Percentiles rank a stretch among this genome's conserved stretches.
Evolutionary conservation across 2,113 vertebrate species (phyloP).

Genomic region (Vidua macroura): DNA sequence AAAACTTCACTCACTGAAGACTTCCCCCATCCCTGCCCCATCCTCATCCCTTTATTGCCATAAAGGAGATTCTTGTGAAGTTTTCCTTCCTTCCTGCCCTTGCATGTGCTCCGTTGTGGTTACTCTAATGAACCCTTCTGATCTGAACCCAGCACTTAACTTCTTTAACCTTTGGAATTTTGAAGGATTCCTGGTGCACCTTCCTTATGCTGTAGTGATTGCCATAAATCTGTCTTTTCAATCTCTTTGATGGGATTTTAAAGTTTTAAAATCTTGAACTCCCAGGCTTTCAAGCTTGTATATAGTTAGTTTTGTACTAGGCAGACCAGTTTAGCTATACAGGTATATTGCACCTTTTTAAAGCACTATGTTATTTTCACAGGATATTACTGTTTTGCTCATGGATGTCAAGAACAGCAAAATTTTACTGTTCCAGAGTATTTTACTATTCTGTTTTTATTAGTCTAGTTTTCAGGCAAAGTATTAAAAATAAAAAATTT

Average conservation of each 20-base stretch:
- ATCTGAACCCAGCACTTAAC: constrained; percentile 80
- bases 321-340: constrained; percentile 74
- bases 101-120: constrained; percentile 75
- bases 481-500: constrained; percentile 59
- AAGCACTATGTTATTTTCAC: constrained; percentile 80
- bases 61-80: constrained; percentile 71
- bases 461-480: constrained; percentile 80
- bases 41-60: constrained; percentile 45
- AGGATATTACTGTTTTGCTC: constrained; percentile 80
- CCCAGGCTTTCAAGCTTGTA: constrained; percentile 75
- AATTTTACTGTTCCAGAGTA: constrained; percentile 80
- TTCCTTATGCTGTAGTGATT: constrained; percentile 83
- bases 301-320: constrained; percentile 84
- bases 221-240: constrained; percentile 75
- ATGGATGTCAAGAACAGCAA: constrained; percentile 80
- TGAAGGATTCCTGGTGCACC: constrained; percentile 83
- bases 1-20: constrained; percentile 57
- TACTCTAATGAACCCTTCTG: constrained; percentile 72
- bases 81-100: constrained; percentile 60
- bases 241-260: constrained; percentile 79
- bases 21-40: background rate
- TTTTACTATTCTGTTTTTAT: constrained; percentile 78
- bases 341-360: constrained; percentile 79
- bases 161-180: constrained; percentile 77
- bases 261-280: constrained; percentile 78